phyloP scores from a whole-genome alignment of 2,797 vertebrate species.

The Gobio occitaniae region DNA sequence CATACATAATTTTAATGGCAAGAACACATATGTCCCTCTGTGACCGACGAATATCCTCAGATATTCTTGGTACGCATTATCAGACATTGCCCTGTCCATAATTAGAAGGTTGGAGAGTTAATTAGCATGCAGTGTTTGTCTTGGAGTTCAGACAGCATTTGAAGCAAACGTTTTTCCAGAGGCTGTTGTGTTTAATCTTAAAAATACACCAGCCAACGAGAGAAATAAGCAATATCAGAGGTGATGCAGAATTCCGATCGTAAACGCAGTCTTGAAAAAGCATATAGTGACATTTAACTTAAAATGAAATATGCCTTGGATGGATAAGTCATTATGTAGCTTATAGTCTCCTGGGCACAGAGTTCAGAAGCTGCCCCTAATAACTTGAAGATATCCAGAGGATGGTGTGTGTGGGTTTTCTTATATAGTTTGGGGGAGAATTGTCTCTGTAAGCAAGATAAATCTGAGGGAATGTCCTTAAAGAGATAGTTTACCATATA shows the following conservation, averaged over 20 bases:
- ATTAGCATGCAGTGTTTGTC: conserved; percentile 60
- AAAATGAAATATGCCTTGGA: conserved; percentile 10
- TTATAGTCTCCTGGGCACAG: conserved; percentile 5
- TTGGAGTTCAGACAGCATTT: conserved; percentile 35
- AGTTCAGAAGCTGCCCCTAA: conserved; percentile 5
- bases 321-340: conserved; percentile 37
- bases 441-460: background rate
- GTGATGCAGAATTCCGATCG: background rate
- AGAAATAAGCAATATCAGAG: conserved; percentile 45
- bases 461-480: background rate
- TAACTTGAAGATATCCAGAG: conserved; percentile 19
- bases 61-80: background rate
- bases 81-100: conserved; percentile 34
- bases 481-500: background rate
- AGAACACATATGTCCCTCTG: conserved; percentile 13
- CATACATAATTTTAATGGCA: conserved; percentile 18
- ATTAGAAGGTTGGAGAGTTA: conserved; percentile 59
- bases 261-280: background rate
- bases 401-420: conserved; percentile 4
- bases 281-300: conserved; percentile 3
- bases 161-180: conserved; percentile 38
- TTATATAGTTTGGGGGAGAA: background rate
- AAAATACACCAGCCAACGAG: conserved; percentile 22
- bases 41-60: background rate
- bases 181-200: conserved; percentile 50